Conservation (phyloP, 2,797 vertebrate species). For the Halcyon leucocephala region DNA sequence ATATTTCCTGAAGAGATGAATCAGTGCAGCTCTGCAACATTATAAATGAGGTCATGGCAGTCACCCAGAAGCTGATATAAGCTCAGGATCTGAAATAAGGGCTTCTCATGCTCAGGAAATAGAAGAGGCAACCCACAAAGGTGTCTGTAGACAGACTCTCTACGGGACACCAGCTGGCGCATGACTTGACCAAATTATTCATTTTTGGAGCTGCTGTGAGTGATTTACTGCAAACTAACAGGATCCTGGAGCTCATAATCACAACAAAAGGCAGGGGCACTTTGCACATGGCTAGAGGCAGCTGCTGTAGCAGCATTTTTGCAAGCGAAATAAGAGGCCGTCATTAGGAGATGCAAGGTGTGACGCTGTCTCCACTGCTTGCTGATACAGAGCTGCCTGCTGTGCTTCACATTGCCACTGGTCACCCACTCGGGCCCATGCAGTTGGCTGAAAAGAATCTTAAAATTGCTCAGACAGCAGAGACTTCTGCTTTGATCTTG, state of each 20-base stretch:
- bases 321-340: not conserved
- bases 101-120: constrained; percentile 76
- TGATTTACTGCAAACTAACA: constrained; percentile 50
- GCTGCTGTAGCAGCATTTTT: not conserved
- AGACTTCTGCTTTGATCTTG: constrained; percentile 7
- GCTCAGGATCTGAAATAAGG: constrained; percentile 70
- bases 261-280: constrained; percentile 1
- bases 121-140: constrained; percentile 70
- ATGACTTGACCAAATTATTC: constrained; percentile 55
- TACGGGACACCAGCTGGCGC: constrained; percentile 54
- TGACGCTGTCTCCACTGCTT: not conserved
- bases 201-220: constrained; percentile 60
- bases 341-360: not conserved
- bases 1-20: constrained; percentile 73
- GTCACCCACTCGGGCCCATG: not conserved
- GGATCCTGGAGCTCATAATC: constrained; percentile 46
- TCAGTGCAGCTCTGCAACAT: constrained; percentile 23
- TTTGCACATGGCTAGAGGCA: not conserved
- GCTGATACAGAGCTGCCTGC: constrained; percentile 11
- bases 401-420: not conserved
- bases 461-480: not conserved
- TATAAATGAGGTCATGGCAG: constrained; percentile 64
- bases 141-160: constrained; percentile 79
- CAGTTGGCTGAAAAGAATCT: not conserved
- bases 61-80: constrained; percentile 71